Evolutionary conservation across 2,888 invertebrate genomes (phyloP).

Genomic region (Tubulanus polymorphus): DNA sequence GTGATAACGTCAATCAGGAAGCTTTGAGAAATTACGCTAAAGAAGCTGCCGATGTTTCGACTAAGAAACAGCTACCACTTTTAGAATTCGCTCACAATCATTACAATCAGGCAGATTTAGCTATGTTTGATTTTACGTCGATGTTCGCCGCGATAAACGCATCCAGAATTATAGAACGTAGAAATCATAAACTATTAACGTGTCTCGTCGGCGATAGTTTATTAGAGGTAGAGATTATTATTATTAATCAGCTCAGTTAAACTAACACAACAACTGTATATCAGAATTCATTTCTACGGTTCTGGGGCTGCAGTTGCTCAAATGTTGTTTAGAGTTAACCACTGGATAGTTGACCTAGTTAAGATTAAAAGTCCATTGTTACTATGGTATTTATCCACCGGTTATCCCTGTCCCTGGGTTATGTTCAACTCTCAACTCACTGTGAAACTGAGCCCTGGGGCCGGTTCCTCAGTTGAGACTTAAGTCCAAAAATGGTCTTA

Average conservation of each 20-base stretch:
- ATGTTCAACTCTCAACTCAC: too few species aligned
- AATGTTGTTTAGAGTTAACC: too few species aligned
- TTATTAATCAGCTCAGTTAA: not conserved
- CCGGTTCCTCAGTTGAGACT: too few species aligned
- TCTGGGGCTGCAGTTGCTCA: too few species aligned
- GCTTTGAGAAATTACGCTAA: conserved; percentile 85
- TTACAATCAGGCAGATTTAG: conserved; percentile 94
- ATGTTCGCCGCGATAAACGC: conserved; percentile 98
- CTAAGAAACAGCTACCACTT: conserved; percentile 46
- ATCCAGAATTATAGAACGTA: conserved; percentile 71
- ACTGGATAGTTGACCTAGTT: too few species aligned
- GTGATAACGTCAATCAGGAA: conserved; percentile 86
- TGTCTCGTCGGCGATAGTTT: conserved; percentile 94
- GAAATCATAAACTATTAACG: conserved; percentile 77
- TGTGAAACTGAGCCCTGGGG: too few species aligned
- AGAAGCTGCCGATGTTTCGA: conserved; percentile 80
- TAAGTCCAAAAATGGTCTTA: too few species aligned
- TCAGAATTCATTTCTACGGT: too few species aligned
- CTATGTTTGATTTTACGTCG: conserved; percentile 98
- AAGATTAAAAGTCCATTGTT: too few species aligned
- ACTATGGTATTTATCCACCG: too few species aligned
- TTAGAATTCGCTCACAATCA: conserved; percentile 96
- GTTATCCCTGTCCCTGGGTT: too few species aligned
- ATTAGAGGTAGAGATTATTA: conserved; percentile 66
- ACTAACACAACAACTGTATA: not conserved